Conservation (phyloP, 1,140 invertebrate species). For the Pseudomyrmex sp. region DNA sequence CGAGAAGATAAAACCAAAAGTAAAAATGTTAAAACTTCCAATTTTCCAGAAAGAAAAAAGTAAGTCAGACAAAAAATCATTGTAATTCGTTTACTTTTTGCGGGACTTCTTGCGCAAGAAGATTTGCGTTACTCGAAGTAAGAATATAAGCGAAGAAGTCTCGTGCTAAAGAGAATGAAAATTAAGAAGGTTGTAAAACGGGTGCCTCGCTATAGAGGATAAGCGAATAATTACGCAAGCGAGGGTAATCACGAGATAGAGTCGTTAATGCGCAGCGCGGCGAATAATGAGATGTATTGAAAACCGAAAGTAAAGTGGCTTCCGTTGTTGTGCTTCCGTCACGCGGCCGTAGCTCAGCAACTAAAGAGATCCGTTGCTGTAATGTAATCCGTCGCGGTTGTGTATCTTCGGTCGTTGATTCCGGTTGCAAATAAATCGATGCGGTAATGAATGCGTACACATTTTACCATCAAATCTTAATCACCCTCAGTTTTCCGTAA, state of each 20-base stretch:
- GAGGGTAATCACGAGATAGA: constrained; percentile 60
- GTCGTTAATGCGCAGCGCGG: constrained; percentile 54
- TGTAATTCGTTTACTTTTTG: constrained; percentile 6
- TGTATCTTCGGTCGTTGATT: constrained; percentile 57
- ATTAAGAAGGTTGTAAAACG: constrained; percentile 40
- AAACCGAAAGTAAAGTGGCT: constrained; percentile 55
- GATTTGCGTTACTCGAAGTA: background rate
- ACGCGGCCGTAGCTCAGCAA: constrained; percentile 31
- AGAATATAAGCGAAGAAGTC: background rate
- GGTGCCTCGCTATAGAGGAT: constrained; percentile 23
- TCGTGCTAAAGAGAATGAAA: constrained; percentile 1
- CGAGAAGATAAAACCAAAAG: no score
- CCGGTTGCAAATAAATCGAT: constrained; percentile 31
- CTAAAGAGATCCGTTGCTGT: constrained; percentile 39
- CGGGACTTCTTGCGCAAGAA: background rate
- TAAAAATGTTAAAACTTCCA: background rate
- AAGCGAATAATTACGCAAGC: constrained; percentile 68
- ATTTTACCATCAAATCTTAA: background rate
- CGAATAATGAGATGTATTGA: constrained; percentile 59
- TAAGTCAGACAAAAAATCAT: constrained; percentile 5
- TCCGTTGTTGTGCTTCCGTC: constrained; percentile 52
- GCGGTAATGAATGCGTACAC: constrained; percentile 25
- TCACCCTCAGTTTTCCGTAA: background rate
- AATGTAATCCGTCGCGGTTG: constrained; percentile 5
- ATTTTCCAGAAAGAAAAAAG: background rate